A percentile compares a stretch with the other conserved stretches of the same genome.
Conservation (phyloP, 2,797 vertebrate genomes). For the Falco peregrinus region DNA sequence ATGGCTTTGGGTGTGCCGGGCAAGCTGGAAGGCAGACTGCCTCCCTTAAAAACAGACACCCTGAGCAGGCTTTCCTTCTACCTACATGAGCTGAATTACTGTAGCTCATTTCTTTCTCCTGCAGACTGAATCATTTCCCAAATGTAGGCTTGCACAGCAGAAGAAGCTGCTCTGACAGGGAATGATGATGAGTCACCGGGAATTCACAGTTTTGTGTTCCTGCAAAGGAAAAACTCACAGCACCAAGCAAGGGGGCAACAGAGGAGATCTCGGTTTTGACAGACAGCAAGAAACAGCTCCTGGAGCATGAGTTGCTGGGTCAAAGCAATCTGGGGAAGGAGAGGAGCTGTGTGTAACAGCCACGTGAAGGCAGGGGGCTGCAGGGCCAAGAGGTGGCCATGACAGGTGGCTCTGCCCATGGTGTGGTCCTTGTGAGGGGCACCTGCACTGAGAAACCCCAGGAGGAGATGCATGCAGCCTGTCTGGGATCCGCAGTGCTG, state of each 20-base stretch:
- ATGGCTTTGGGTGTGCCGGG: not conserved
- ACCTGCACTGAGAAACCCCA: not conserved
- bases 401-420: accelerated
- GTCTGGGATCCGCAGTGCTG: not conserved
- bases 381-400: accelerated
- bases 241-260: not conserved
- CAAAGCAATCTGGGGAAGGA: not conserved
- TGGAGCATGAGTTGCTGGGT: not conserved
- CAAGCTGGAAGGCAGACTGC: not conserved
- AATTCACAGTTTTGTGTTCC: conserved; percentile 61
- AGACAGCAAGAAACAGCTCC: not conserved
- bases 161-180: conserved; percentile 52
- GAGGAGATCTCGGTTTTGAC: not conserved
- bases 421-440: not conserved
- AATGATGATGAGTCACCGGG: conserved; percentile 68
- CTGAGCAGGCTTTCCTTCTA: not conserved
- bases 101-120: conserved; percentile 35
- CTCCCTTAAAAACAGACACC: not conserved
- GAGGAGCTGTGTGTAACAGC: accelerated
- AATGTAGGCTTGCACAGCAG: conserved; percentile 62
- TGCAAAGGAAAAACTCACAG: conserved; percentile 39
- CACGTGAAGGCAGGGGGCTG: accelerated
- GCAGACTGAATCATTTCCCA: conserved; percentile 73
- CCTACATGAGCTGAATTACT: not conserved
- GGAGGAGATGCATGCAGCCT: not conserved